Evolutionary conservation across 2,113 vertebrate genomes (phyloP), one percentile per base, ranked within the genome.

Genomic region (Muntiacus reevesi): DNA sequence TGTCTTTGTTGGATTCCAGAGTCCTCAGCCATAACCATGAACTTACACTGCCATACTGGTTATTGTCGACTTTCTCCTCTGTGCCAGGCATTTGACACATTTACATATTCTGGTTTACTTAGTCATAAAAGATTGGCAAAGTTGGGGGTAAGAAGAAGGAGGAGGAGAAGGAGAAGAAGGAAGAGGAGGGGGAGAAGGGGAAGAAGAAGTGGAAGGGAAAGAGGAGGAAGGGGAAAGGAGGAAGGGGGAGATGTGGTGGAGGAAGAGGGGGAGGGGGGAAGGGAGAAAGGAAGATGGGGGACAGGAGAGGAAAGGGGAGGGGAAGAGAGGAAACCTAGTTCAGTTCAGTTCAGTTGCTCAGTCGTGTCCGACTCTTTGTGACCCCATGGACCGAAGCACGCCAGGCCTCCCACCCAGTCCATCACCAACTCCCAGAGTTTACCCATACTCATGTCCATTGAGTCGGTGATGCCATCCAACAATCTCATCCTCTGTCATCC

Each of bases 221-320:
- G 3, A 19, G 2, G 47, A 6, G 6, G 15, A 27, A 23, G 1
- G 6, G 2, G 47, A 14, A 50, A 9, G 9, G 27, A 7, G 17
- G 40, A 27, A 54, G 19, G 25, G 23, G 2, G 25, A 15, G 33
- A 12, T 15, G 40, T 64, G 15, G 2, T 11, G 23, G 36, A 43
- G 36, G 40, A 15, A 43, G 71, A 79, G 3, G 74, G 16, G 9
- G 17, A 23, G 10, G 30, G 4, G 11, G 21, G 11, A 9, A 40
- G 12, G 52, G 36, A 30, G 3, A 27, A 71, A 71, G 67, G 19
- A 23, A 40, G 67, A 71, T 23, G 2, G 16, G 28, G 7, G 47
- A 3, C 1, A 4, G 3, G 40, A 27, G 3, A 19, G 2, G 19
- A 15, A 11, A 21, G 5, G 8, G 45, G 62, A 25, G 13, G 4